Evolutionary conservation across 64 coral and sea anemone genomes (phyloP).

Genomic region (Montipora sp.): DNA sequence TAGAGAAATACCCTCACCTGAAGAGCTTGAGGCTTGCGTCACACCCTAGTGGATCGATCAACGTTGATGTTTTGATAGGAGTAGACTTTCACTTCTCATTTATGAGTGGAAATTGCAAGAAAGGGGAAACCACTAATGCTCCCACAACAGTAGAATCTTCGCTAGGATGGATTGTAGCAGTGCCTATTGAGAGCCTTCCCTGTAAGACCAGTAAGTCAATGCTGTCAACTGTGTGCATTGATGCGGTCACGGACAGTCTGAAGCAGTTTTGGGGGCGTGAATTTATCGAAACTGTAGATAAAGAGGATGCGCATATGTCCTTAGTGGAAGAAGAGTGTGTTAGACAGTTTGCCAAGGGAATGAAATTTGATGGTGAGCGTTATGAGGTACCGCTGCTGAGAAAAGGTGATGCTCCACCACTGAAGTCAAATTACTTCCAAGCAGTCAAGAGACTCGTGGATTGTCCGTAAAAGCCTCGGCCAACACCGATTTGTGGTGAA

Average conservation of each 20-base stretch:
- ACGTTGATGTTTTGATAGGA: conserved; percentile 36
- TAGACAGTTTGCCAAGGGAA: neutral
- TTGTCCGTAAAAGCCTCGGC: too few species aligned
- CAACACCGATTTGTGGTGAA: too few species aligned
- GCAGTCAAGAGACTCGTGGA: too few species aligned
- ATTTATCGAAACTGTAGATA: neutral
- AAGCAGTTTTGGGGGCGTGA: conserved; percentile 29
- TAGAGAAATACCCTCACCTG: conserved; percentile 12
- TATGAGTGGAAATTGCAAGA: conserved; percentile 18
- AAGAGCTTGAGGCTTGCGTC: conserved; percentile 5
- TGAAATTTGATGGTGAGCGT: neutral
- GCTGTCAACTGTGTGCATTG: conserved; percentile 18
- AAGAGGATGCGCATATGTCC: neutral
- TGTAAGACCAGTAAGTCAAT: neutral
- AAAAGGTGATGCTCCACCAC: too few species aligned
- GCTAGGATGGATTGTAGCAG: conserved; percentile 18
- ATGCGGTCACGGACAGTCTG: conserved; percentile 1
- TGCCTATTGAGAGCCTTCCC: neutral
- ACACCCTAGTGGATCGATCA: neutral
- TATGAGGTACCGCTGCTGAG: too few species aligned
- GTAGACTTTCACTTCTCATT: neutral
- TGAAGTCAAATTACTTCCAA: too few species aligned
- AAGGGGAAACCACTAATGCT: neutral
- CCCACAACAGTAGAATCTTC: neutral
- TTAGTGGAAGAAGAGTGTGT: neutral